Conservation (phyloP, 2,888 invertebrate species). For the Drosophila paracracens region DNA sequence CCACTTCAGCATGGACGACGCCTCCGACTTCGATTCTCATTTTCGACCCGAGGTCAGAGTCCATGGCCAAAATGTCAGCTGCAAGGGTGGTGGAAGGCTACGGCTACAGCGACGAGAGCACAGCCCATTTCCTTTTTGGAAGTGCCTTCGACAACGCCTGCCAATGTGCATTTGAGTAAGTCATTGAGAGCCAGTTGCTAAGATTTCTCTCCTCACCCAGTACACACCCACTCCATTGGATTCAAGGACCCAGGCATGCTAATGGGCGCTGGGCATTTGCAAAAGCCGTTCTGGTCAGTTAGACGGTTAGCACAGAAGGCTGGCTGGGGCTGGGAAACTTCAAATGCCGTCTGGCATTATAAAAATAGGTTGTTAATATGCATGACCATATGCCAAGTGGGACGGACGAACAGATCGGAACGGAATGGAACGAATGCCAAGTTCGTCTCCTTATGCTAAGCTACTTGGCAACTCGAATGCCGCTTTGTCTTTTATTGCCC, state of each 20-base stretch:
- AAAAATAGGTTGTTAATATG: slow-evolving; percentile 83
- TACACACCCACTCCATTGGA: background rate
- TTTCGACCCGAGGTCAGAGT: slow-evolving; percentile 36
- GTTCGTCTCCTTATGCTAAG: slow-evolving; percentile 51
- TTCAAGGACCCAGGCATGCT: slow-evolving; percentile 36
- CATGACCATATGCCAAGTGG: slow-evolving; percentile 80
- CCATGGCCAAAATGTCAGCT: slow-evolving; percentile 45
- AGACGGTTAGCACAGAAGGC: slow-evolving; percentile 10
- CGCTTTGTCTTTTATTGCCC: slow-evolving; percentile 57
- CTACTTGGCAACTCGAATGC: slow-evolving; percentile 46
- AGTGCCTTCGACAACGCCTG: slow-evolving; percentile 59
- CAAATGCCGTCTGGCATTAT: slow-evolving; percentile 50
- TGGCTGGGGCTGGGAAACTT: background rate
- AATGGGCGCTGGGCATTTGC: slow-evolving; percentile 54
- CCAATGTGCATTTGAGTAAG: slow-evolving; percentile 73
- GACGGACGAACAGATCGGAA: slow-evolving; percentile 29
- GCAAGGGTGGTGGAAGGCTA: slow-evolving; percentile 40
- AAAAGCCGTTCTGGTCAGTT: slow-evolving; percentile 67
- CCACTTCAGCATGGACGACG: slow-evolving; percentile 55
- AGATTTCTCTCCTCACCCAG: slow-evolving; percentile 36
- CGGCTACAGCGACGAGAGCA: slow-evolving; percentile 11
- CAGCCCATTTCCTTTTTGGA: slow-evolving; percentile 62
- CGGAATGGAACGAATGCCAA: slow-evolving; percentile 52
- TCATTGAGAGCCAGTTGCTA: slow-evolving; percentile 59
- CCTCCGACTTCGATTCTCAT: slow-evolving; percentile 8